Evolutionary conservation across 1,140 invertebrate genomes (phyloP).

Genomic region (Camponotus pennsylvanicus): DNA sequence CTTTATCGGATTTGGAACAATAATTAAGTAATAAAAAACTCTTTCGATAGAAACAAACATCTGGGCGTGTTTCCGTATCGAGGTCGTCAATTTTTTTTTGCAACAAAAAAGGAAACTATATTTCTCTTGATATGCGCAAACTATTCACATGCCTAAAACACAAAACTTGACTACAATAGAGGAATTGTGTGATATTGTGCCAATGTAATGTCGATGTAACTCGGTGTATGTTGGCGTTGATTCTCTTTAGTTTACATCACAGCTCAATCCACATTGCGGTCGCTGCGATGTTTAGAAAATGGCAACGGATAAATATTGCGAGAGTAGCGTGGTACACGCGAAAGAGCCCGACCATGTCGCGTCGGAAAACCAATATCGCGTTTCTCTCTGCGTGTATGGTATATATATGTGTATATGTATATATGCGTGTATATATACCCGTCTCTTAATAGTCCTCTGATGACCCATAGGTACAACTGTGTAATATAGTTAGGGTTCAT

Average conservation of each 20-base stretch:
- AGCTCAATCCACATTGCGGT: slow-evolving; percentile 27
- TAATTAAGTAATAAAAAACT: background rate
- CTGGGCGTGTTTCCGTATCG: background rate
- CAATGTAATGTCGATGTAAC: background rate
- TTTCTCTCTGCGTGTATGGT: background rate
- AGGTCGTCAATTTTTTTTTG: slow-evolving; percentile 34
- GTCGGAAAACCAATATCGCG: slow-evolving; percentile 40
- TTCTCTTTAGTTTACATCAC: slow-evolving; percentile 20
- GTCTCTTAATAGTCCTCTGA: slow-evolving; percentile 18
- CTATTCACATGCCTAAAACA: slow-evolving; percentile 22
- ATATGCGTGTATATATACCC: background rate
- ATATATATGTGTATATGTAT: background rate
- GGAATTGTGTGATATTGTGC: slow-evolving; percentile 28
- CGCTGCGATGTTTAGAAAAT: slow-evolving; percentile 40
- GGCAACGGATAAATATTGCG: slow-evolving; percentile 44
- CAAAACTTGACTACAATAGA: slow-evolving; percentile 7
- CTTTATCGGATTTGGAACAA: background rate
- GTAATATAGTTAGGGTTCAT: slow-evolving; percentile 12
- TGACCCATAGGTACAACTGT: slow-evolving; percentile 23
- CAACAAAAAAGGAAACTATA: background rate
- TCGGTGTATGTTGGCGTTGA: background rate
- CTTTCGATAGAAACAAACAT: background rate
- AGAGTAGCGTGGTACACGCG: background rate
- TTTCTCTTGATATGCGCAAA: slow-evolving; percentile 17
- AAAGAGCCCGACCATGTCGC: slow-evolving; percentile 14